Evolutionary conservation across 2,888 invertebrate species (phyloP).

Genomic region (Tricholauxania praeusta): DNA sequence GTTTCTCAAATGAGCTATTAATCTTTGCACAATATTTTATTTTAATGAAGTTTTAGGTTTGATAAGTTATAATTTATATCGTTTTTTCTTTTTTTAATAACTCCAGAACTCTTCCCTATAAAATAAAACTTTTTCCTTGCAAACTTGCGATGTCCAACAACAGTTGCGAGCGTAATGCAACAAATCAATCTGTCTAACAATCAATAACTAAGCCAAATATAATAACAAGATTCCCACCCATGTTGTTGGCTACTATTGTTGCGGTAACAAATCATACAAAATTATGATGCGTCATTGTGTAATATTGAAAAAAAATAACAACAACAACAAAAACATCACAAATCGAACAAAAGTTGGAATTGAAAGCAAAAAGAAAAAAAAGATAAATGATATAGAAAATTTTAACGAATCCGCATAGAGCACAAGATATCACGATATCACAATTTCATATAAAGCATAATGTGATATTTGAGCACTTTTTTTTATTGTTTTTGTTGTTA

Average conservation of each 20-base stretch:
- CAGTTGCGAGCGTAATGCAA: too few species aligned
- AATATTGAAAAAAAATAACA: constrained; percentile 53
- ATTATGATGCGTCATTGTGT: constrained; percentile 54
- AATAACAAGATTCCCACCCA: constrained; percentile 40
- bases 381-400: not conserved
- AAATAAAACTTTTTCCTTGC: too few species aligned
- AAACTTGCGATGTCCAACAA: too few species aligned
- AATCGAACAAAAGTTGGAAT: not conserved
- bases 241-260: constrained; percentile 19
- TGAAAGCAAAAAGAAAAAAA: not conserved
- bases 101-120: too few species aligned
- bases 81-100: too few species aligned
- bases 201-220: not conserved
- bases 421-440: constrained; percentile 10
- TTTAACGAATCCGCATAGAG: constrained; percentile 5
- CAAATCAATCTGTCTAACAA: too few species aligned
- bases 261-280: constrained; percentile 25
- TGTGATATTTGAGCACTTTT: not conserved
- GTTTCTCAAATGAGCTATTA: too few species aligned
- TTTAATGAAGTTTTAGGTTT: too few species aligned
- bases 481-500: too few species aligned
- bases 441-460: constrained; percentile 2
- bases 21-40: too few species aligned
- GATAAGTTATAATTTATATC: too few species aligned
- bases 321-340: constrained; percentile 17